These are phyloP conservation scores for Apodemus speciosus DNA, from an alignment of 2,113 vertebrate genomes.

Conservation along the genomic window DNA sequence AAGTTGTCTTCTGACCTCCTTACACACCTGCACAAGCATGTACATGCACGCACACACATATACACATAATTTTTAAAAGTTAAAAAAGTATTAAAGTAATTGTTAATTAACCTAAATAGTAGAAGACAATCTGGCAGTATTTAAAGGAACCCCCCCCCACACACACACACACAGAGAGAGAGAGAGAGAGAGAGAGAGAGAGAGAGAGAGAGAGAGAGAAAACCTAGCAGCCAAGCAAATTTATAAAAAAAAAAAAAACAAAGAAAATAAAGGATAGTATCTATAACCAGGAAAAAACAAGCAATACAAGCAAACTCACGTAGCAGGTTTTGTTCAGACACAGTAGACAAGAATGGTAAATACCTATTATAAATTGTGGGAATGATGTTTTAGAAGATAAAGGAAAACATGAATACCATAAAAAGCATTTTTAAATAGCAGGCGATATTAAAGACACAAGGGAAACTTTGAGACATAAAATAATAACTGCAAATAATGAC, in stretches of 20 bases:
- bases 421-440: background rate
- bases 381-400: background rate
- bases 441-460: constrained; percentile 15
- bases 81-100: background rate
- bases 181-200: too few species aligned
- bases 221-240: constrained; percentile 39
- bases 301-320: background rate
- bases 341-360: constrained; percentile 24
- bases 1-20: background rate
- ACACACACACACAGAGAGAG: background rate
- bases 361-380: background rate
- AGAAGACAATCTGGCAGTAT: constrained; percentile 25
- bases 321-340: constrained; percentile 23
- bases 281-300: background rate
- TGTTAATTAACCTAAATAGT: constrained; percentile 1
- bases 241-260: constrained; percentile 7
- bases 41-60: background rate
- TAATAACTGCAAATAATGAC: background rate
- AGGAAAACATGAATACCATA: background rate
- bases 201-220: too few species aligned
- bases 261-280: constrained; percentile 15
- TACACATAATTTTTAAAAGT: background rate
- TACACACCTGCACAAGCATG: background rate
- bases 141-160: constrained; percentile 16
- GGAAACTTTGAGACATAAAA: background rate